Percentiles rank a stretch among this genome's conserved stretches.
These are phyloP conservation scores for Gallinago nigripennis DNA, from an alignment of 2,797 vertebrate species.

Conservation along the genomic window DNA sequence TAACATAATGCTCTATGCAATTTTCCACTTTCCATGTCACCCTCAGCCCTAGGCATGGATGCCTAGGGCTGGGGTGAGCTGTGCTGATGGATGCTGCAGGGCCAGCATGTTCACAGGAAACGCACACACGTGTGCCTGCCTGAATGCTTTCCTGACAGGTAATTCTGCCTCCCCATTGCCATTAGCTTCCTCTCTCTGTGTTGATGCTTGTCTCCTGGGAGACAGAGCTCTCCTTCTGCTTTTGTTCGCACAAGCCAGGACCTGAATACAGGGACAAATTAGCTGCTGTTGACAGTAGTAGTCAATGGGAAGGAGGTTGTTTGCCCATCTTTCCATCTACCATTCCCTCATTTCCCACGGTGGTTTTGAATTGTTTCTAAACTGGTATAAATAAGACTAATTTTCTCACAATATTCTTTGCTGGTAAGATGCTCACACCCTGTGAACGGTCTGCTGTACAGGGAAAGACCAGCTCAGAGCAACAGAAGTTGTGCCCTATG, in stretches of 20 bases:
- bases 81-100: not conserved
- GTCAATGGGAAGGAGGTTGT: not conserved
- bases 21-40: not conserved
- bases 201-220: not conserved
- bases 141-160: not conserved
- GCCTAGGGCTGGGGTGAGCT: not conserved
- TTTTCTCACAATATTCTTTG: not conserved
- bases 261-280: not conserved
- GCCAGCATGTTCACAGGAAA: not conserved
- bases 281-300: not conserved
- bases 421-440: not conserved
- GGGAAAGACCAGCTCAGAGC: not conserved
- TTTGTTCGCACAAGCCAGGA: not conserved
- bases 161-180: not conserved
- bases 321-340: not conserved
- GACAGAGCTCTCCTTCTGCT: not conserved
- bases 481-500: accelerated
- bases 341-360: not conserved
- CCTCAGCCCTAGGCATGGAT: not conserved
- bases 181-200: not conserved
- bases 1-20: not conserved
- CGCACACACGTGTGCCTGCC: not conserved
- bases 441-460: not conserved
- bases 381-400: not conserved
- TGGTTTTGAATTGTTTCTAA: not conserved